phyloP scores from a whole-genome alignment of 2,888 invertebrate species.

The Fragum whitleyi region DNA sequence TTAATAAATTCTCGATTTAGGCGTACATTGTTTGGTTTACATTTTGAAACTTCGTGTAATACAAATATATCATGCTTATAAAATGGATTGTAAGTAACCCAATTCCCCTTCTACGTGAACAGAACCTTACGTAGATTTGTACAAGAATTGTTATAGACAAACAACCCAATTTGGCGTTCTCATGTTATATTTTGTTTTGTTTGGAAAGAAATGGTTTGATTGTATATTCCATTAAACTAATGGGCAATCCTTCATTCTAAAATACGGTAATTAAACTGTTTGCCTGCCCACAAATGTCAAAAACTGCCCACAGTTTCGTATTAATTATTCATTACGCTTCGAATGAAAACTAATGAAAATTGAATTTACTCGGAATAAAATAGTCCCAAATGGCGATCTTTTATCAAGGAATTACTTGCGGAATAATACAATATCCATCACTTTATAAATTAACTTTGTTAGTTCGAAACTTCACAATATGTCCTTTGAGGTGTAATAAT shows the following conservation, averaged over 20 bases:
- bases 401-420: slow-evolving; percentile 59
- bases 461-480: slow-evolving; percentile 50
- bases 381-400: slow-evolving; percentile 59
- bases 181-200: too few species aligned
- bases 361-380: slow-evolving; percentile 57
- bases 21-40: too few species aligned
- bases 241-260: slow-evolving; percentile 30
- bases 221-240: slow-evolving; percentile 30
- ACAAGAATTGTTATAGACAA: too few species aligned
- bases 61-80: too few species aligned
- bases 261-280: slow-evolving; percentile 50
- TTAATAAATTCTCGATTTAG: too few species aligned
- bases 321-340: slow-evolving; percentile 60
- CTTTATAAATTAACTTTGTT: slow-evolving; percentile 65
- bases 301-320: slow-evolving; percentile 28
- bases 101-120: too few species aligned
- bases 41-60: too few species aligned
- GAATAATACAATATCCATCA: slow-evolving; percentile 60
- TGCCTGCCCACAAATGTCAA: slow-evolving; percentile 30
- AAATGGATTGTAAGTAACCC: too few species aligned
- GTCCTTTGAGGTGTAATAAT: slow-evolving; percentile 32
- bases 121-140: too few species aligned
- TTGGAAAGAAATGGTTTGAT: too few species aligned
- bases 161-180: too few species aligned
- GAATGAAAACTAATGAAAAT: slow-evolving; percentile 60